Conservation (phyloP, 2,113 vertebrate genomes). For the Neogale vison region DNA sequence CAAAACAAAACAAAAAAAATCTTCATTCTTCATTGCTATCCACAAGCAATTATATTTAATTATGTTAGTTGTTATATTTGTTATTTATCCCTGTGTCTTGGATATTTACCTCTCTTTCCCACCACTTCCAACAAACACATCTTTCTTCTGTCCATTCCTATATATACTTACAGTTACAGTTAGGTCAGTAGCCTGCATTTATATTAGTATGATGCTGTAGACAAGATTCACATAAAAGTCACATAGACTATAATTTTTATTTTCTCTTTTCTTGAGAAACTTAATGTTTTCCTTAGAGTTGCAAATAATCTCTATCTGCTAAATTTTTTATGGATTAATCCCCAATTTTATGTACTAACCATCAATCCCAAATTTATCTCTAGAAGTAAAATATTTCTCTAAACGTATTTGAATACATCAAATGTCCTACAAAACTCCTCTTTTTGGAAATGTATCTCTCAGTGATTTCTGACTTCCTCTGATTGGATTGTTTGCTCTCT, state of each 20-base stretch:
- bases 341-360: neutral
- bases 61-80: neutral
- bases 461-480: neutral
- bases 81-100: neutral
- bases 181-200: neutral
- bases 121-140: neutral
- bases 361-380: neutral
- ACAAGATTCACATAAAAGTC: neutral
- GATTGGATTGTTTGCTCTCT: neutral
- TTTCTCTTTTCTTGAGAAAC: neutral
- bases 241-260: neutral
- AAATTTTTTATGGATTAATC: neutral
- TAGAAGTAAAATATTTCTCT: neutral
- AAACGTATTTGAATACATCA: neutral
- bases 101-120: neutral
- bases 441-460: neutral
- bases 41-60: neutral
- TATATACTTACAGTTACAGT: neutral
- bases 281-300: neutral
- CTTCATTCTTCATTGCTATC: neutral
- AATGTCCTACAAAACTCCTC: neutral
- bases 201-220: neutral
- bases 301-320: neutral
- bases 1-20: neutral
- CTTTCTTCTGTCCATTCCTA: neutral